Conservation (phyloP, 1,140 invertebrate genomes). For the Uloborus diversus region DNA sequence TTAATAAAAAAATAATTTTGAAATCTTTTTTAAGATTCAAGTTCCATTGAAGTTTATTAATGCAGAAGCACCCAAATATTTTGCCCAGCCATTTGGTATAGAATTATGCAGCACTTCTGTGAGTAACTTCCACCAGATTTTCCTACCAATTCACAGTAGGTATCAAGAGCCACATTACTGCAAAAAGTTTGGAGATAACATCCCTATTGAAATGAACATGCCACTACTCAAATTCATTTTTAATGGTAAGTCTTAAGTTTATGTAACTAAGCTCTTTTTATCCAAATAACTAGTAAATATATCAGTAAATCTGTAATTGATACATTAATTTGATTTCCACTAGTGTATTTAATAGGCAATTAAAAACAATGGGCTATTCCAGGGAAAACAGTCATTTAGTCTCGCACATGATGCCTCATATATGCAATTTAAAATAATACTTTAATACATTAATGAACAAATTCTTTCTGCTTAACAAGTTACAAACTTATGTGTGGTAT, state of each 20-base stretch:
- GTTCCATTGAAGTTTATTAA: neutral
- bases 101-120: neutral
- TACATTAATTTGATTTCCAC: no score
- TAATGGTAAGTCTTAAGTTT: slow-evolving; percentile 12
- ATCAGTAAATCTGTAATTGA: no score
- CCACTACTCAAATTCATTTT: neutral
- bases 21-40: neutral
- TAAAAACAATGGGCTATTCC: neutral
- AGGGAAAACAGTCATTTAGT: no score
- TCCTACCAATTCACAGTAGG: slow-evolving; percentile 8
- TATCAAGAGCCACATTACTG: slow-evolving; percentile 24
- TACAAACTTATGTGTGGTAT: no score
- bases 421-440: no score
- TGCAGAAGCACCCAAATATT: slow-evolving; percentile 12
- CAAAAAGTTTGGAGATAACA: neutral
- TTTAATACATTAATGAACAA: no score
- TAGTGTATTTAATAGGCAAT: neutral
- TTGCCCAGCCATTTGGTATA: neutral
- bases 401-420: no score
- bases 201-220: neutral
- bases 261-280: neutral
- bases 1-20: no score
- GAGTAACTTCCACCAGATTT: neutral
- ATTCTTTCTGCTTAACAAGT: no score
- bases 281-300: no score